These are phyloP conservation scores for Euzophera pinguis DNA, from an alignment of 2,888 invertebrate species.

Conservation along the genomic window DNA sequence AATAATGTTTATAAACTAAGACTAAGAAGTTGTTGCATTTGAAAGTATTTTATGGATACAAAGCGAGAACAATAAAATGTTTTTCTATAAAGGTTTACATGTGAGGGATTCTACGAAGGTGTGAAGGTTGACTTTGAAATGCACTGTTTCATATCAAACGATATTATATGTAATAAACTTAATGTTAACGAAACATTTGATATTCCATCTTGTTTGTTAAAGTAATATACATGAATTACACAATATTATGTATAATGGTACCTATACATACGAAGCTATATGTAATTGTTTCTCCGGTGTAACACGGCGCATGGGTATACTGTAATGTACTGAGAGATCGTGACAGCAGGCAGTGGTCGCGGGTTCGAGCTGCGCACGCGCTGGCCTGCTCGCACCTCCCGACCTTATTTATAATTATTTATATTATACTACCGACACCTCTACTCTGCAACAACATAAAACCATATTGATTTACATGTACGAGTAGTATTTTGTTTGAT, in stretches of 20 bases:
- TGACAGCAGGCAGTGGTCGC: constrained; percentile 35
- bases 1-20: constrained; percentile 75
- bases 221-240: constrained; percentile 51
- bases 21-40: constrained; percentile 79
- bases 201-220: constrained; percentile 72
- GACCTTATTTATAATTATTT: constrained; percentile 37
- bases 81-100: constrained; percentile 77
- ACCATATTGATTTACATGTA: constrained; percentile 66
- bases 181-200: constrained; percentile 59
- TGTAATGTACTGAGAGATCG: constrained; percentile 45
- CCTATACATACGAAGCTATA: constrained; percentile 32
- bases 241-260: constrained; percentile 24
- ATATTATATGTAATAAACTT: constrained; percentile 53
- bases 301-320: constrained; percentile 45
- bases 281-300: constrained; percentile 48
- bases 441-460: constrained; percentile 58
- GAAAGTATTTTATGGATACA: constrained; percentile 78
- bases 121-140: constrained; percentile 61
- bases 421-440: constrained; percentile 20
- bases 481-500: constrained; percentile 70
- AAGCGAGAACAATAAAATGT: constrained; percentile 78
- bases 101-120: constrained; percentile 62
- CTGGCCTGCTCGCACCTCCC: constrained; percentile 15
- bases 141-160: constrained; percentile 74
- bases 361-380: constrained; percentile 4